These are phyloP conservation scores for Oithona nana DNA, from an alignment of 2,888 invertebrate species.

Conservation along the genomic window DNA sequence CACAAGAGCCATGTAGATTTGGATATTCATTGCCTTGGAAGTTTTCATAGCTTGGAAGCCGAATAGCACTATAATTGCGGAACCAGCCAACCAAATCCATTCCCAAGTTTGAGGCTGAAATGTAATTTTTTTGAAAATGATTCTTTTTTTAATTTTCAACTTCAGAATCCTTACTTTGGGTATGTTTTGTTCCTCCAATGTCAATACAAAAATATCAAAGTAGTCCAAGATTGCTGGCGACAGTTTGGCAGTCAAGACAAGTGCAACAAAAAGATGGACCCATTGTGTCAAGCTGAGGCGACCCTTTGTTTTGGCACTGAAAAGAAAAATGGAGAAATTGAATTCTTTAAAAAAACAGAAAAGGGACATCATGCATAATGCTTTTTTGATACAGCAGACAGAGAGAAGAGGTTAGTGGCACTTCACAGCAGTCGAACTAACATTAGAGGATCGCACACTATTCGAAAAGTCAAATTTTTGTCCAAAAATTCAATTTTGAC, in stretches of 20 bases:
- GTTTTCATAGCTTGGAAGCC: neutral
- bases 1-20: neutral
- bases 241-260: constrained; percentile 74
- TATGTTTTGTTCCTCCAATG: constrained; percentile 77
- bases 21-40: neutral
- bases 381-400: no score
- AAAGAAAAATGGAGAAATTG: constrained; percentile 30
- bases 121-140: constrained; percentile 19
- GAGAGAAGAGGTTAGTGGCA: no score
- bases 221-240: constrained; percentile 77
- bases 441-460: no score
- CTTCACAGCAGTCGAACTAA: no score
- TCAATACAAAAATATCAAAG: constrained; percentile 77
- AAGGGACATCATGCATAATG: no score
- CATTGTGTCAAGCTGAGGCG: constrained; percentile 84
- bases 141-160: neutral
- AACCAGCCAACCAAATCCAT: constrained; percentile 71
- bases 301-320: constrained; percentile 85
- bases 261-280: constrained; percentile 72
- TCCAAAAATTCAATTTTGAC: neutral
- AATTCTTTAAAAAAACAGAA: no score
- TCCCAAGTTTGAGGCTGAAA: constrained; percentile 72
- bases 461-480: no score
- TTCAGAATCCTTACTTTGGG: constrained; percentile 40
- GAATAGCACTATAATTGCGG: constrained; percentile 38